Base-by-base conservation (phyloP, 2,113 vertebrate genomes). In the Microtus richardsoni region DNA sequence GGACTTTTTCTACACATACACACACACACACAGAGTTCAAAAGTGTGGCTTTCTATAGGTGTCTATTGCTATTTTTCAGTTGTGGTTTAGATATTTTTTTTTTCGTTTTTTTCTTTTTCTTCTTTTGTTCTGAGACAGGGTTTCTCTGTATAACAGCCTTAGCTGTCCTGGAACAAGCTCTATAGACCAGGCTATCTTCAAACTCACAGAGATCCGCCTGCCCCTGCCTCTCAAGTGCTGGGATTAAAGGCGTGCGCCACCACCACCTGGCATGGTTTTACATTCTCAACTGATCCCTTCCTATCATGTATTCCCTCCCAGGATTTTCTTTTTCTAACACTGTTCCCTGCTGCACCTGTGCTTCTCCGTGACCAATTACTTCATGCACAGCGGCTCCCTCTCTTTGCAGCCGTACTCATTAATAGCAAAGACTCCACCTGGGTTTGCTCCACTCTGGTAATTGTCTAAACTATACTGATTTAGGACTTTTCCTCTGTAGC, bases 401-500 rank as follows among this genome's bases (percentile, higher is more conserved):
- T 39, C 39, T 92, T 54, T 52, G 52, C 60, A 84, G 54, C 21
- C 47, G 3, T 58, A 49, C 10, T 47, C 16, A 44, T 74, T 84
- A 79, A 44, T 44, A 82, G 54, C 22, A 62, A 70, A 74, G 79
- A 79, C 33, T 10, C 30, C 44, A 66, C 83, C 75, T 7, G 88
- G 54, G 24, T 66, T 84, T 90, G 21, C 22, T 47, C 49, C 10
- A 33, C 73, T 93, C 82, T 93, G 75, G 88, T 68, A 30, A 62
- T 41, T 78, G 62, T 49, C 49, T 75, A 79, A 54, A 89, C 2
- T 26, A 74, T 10, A 3, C 60, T 41, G 26, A 30, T 88, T 94
- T 91, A 71, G 78, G 49, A 82, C 22, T 84, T 28, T 83, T 93
- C 26, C 83, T 95, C 89, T 91, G 52, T 85, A 73, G 44, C 44